Evolutionary conservation across 2,888 invertebrate species (phyloP).

Genomic region (Oxycera nigricornis): DNA sequence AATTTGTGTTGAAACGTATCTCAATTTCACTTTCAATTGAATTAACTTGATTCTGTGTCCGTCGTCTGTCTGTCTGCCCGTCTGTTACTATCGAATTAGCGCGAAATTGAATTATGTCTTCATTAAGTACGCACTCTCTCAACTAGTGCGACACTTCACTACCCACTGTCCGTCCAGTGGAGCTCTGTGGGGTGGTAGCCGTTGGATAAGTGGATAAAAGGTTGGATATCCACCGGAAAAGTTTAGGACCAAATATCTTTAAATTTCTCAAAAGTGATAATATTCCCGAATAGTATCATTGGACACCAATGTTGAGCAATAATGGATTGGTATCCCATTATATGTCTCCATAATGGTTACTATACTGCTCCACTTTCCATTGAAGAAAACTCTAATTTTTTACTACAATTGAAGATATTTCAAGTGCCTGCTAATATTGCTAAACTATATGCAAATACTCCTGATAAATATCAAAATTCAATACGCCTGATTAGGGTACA

Average conservation of each 20-base stretch:
- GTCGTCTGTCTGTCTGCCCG: background rate
- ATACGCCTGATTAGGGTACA: too few species aligned
- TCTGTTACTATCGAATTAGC: constrained; percentile 29
- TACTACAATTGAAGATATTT: background rate
- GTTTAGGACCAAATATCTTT: constrained; percentile 26
- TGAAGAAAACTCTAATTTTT: background rate
- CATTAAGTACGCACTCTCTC: constrained; percentile 7
- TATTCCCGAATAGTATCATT: background rate
- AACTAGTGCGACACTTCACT: background rate
- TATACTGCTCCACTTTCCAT: background rate
- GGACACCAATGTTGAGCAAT: background rate
- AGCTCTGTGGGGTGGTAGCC: background rate
- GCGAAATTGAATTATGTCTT: constrained; percentile 39
- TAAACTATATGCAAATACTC: too few species aligned
- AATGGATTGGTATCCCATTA: background rate
- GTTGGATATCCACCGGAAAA: background rate
- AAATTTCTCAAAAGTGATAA: constrained; percentile 11
- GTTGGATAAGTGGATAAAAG: background rate
- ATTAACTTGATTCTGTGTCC: background rate
- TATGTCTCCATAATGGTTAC: too few species aligned
- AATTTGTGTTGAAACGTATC: background rate
- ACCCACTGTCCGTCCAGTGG: background rate
- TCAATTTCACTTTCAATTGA: constrained; percentile 16
- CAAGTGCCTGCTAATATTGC: too few species aligned
- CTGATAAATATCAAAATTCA: too few species aligned